Percentiles rank a stretch among this genome's conserved stretches.
Evolutionary conservation across 2,888 invertebrate genomes (phyloP).

Genomic region (Psococerastis gibbosa): DNA sequence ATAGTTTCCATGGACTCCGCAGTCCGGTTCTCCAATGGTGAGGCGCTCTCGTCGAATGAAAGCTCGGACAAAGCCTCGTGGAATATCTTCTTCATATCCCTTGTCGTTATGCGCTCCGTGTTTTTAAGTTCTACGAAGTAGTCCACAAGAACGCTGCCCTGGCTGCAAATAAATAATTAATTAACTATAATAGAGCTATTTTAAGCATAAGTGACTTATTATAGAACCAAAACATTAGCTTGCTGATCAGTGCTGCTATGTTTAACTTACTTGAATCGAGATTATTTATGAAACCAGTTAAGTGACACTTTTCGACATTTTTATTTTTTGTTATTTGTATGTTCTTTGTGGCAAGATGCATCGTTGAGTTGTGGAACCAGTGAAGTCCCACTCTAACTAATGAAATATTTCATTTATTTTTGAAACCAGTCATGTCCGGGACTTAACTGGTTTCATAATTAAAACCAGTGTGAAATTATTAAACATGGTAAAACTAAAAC

Average conservation of each 20-base stretch:
- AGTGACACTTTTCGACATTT: no score
- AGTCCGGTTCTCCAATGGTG: slow-evolving; percentile 21
- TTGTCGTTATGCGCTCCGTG: slow-evolving; percentile 47
- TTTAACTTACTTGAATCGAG: no score
- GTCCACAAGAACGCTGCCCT: slow-evolving; percentile 75
- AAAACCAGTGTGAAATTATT: no score
- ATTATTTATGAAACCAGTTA: no score
- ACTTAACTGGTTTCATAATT: no score
- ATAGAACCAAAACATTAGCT: not conserved
- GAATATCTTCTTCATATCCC: slow-evolving; percentile 49
- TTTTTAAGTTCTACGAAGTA: slow-evolving; percentile 70
- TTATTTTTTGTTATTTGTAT: no score
- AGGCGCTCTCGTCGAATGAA: slow-evolving; percentile 31
- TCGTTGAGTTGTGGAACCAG: no score
- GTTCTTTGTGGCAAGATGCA: no score
- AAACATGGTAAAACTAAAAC: no score
- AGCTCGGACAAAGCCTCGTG: slow-evolving; percentile 35
- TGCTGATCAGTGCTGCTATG: not conserved
- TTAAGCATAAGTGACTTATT: not conserved
- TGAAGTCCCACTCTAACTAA: no score
- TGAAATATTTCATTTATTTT: no score
- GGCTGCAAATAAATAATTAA: slow-evolving; percentile 28
- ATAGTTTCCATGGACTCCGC: slow-evolving; percentile 14
- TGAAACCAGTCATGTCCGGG: no score
- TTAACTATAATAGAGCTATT: not conserved